Evolutionary conservation across 2,113 vertebrate genomes (phyloP), one percentile per base, ranked within the genome.

Genomic region (Callocephalon fimbriatum): DNA sequence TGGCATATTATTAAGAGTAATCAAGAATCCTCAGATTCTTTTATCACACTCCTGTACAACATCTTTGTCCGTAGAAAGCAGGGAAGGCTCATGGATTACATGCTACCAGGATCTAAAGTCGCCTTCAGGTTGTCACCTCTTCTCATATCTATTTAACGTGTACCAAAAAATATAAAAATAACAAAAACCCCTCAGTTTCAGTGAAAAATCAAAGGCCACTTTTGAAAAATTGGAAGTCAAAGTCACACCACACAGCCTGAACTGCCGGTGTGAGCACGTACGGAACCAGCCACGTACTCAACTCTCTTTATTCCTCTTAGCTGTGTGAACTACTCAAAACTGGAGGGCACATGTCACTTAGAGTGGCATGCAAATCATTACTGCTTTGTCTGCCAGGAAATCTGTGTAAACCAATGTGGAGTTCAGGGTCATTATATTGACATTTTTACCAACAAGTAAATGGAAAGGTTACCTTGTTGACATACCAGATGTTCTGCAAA

Each of bases 381-480:
- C 85, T 88, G 88, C 94, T 96, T 91, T 95, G 94, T 95, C 95
- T 96, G 95, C 95, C 95, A 98, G 97, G 94, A 96, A 97, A 96
- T 95, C 22, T 90, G 92, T 96, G 90, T 93, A 95, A 97, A 96
- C 93, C 90, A 78, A 73, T 86, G 90, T 89, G 80, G 96, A 86
- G 91, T 82, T 91, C 93, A 94, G 89, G 94, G 95, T 97, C 93
- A 66, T 95, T 96, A 88, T 75, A 93, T 77, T 94, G 96, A 96
- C 95, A 92, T 91, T 94, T 96, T 94, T 75, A 79, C 93, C 95
- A 96, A 94, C 66, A 62, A 91, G 88, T 72, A 97, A 95, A 97
- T 95, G 45, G 92, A 95, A 95, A 97, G 90, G 95, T 95, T 95
- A 91, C 80, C 76, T 29, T 95, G 93, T 77, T 94, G 95, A 96